These are phyloP conservation scores for Vimba vimba DNA, from an alignment of 2,113 vertebrate genomes.

Conservation along the genomic window DNA sequence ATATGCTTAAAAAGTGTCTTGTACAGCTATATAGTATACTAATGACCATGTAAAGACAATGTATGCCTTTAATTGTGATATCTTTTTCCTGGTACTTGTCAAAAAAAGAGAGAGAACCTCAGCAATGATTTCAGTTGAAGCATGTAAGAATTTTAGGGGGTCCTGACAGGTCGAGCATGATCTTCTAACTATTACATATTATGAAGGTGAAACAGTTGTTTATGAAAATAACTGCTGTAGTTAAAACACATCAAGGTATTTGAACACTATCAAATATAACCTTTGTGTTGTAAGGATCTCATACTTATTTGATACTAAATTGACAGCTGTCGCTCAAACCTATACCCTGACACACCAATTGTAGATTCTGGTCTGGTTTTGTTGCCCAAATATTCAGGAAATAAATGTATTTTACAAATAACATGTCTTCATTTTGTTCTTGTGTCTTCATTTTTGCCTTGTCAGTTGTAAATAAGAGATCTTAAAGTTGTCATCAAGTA, in stretches of 20 bases:
- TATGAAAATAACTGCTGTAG: neutral
- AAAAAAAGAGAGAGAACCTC: conserved; percentile 49
- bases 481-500: neutral
- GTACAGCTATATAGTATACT: conserved; percentile 73
- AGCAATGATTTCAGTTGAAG: conserved; percentile 60
- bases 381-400: conserved; percentile 78
- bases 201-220: conserved; percentile 16
- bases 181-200: conserved; percentile 1
- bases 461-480: neutral
- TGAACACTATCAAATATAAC: neutral
- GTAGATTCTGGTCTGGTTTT: conserved; percentile 69
- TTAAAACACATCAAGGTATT: neutral
- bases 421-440: conserved; percentile 36
- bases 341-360: conserved; percentile 56
- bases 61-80: conserved; percentile 72
- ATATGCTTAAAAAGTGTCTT: conserved; percentile 67
- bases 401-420: conserved; percentile 84
- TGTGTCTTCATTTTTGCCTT: neutral
- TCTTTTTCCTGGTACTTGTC: conserved; percentile 69
- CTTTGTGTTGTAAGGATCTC: neutral
- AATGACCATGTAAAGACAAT: conserved; percentile 72
- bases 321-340: conserved; percentile 57
- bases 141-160: neutral
- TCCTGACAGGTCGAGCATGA: conserved; percentile 17
- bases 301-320: conserved; percentile 13